phyloP scores from a whole-genome alignment of 2,113 vertebrate genomes.

The Mesitornis unicolor region DNA sequence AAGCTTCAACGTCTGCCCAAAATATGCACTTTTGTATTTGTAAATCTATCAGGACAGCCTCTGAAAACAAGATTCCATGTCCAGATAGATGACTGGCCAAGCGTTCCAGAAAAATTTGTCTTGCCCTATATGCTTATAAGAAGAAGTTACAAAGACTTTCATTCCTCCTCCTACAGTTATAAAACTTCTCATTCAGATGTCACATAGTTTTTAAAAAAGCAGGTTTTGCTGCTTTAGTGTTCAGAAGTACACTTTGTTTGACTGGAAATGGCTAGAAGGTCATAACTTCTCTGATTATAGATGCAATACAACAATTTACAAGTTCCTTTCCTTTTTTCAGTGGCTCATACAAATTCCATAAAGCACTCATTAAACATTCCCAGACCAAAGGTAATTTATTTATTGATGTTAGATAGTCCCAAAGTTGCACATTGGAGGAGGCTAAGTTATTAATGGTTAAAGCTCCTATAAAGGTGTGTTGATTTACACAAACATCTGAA shows the following conservation, averaged over 20 bases:
- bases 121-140: background rate
- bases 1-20: background rate
- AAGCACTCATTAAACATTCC: background rate
- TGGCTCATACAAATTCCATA: background rate
- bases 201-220: background rate
- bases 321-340: background rate
- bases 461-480: background rate
- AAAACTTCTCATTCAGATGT: background rate
- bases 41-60: background rate
- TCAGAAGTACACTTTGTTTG: background rate
- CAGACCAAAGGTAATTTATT: background rate
- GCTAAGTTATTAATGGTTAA: background rate
- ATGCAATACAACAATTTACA: background rate
- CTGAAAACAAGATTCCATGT: background rate
- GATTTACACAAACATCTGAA: background rate
- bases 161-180: background rate
- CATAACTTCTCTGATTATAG: background rate
- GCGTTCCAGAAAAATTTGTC: background rate
- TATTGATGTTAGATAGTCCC: background rate
- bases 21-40: background rate
- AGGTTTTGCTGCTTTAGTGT: background rate
- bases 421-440: background rate
- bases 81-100: background rate
- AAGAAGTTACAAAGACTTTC: background rate
- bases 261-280: background rate